phyloP scores from a whole-genome alignment of 1,140 invertebrate species.

The Mercenaria mercenaria region DNA sequence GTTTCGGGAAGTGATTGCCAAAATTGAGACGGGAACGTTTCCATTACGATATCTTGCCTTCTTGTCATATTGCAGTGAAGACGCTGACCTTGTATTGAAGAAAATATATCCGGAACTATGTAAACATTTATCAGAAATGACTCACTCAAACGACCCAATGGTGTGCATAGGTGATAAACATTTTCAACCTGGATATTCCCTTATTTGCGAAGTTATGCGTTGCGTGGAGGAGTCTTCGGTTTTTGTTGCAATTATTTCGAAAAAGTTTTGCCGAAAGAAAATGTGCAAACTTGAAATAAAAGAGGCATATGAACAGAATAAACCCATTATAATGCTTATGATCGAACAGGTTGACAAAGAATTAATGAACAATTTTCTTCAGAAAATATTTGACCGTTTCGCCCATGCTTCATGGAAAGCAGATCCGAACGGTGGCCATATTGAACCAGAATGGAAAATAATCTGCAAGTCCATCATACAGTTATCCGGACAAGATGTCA shows the following conservation, averaged over 20 bases:
- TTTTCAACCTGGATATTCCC: too few species aligned
- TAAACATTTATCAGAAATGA: too few species aligned
- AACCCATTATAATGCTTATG: too few species aligned
- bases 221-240: too few species aligned
- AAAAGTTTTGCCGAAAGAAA: not conserved
- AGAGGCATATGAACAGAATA: too few species aligned
- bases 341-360: too few species aligned
- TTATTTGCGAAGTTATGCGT: too few species aligned
- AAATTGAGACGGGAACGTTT: not conserved
- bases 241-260: too few species aligned
- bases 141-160: not conserved
- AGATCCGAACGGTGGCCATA: not conserved
- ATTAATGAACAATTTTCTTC: not conserved
- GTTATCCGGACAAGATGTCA: too few species aligned
- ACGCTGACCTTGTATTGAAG: not conserved
- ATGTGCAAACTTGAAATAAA: too few species aligned
- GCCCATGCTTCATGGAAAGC: not conserved
- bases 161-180: constrained; percentile 10
- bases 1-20: not conserved
- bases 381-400: not conserved
- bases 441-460: not conserved
- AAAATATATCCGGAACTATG: not conserved
- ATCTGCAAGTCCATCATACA: not conserved
- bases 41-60: too few species aligned
- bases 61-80: constrained; percentile 9